Conservation (phyloP, 2,888 invertebrate species). For the Leucoma salicis region DNA sequence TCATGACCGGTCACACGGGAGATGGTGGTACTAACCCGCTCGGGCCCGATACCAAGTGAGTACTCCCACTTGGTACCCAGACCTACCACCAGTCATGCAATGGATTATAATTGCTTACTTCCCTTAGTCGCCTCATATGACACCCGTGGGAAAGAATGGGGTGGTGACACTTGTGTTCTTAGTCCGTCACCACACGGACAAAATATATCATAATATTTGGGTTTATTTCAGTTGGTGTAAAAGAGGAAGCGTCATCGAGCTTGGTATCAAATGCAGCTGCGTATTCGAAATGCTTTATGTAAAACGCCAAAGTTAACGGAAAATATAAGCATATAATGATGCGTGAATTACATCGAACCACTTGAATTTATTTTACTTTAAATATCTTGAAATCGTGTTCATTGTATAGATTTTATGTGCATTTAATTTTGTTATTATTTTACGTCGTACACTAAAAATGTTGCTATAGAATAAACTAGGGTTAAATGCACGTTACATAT, state of each 20-base stretch:
- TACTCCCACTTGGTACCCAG: too few relatives aligned
- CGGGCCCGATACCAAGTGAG: too few relatives aligned
- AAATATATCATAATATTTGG: constrained; percentile 2
- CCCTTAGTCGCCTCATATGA: too few relatives aligned
- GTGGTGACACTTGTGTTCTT: background rate
- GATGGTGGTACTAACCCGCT: too few relatives aligned
- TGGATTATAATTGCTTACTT: too few relatives aligned
- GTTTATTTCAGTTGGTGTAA: constrained; percentile 61
- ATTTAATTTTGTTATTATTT: constrained; percentile 22
- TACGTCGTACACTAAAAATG: background rate
- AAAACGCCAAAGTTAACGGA: constrained; percentile 40
- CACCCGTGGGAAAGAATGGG: too few relatives aligned
- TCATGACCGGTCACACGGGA: too few relatives aligned
- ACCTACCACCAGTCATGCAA: too few relatives aligned
- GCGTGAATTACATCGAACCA: constrained; percentile 22
- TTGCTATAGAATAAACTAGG: background rate
- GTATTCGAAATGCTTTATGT: constrained; percentile 75
- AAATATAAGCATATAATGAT: constrained; percentile 37
- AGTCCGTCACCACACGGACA: background rate
- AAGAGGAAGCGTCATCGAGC: constrained; percentile 63
- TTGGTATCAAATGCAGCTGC: constrained; percentile 60
- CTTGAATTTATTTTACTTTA: constrained; percentile 8
- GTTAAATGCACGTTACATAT: background rate
- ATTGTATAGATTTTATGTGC: constrained; percentile 27
- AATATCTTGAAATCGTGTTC: constrained; percentile 34